Percentiles rank a stretch among this genome's conserved stretches.
These are phyloP conservation scores for Lacerta bilineata DNA, from an alignment of 2,797 vertebrate species.

Conservation along the genomic window DNA sequence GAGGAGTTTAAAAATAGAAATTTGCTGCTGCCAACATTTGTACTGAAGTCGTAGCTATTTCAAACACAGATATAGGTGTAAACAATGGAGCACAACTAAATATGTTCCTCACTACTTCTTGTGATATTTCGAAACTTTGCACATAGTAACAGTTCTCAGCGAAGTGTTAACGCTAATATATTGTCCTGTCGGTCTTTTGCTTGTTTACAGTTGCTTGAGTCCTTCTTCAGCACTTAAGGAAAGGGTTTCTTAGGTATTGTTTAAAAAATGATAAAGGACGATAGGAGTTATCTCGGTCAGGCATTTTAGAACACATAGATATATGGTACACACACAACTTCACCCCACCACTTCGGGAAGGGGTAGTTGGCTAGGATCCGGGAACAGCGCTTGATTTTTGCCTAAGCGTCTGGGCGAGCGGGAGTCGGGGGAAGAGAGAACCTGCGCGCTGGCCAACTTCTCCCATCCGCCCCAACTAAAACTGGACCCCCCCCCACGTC, in stretches of 20 bases:
- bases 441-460: too few relatives aligned
- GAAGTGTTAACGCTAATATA: background rate
- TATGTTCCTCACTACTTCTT: background rate
- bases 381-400: background rate
- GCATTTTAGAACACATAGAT: background rate
- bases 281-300: background rate
- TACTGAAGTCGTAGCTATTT: background rate
- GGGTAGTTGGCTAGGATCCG: background rate
- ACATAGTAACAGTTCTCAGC: background rate
- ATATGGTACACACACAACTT: background rate
- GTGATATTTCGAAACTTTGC: slow-evolving; percentile 27
- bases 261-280: background rate
- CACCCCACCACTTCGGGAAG: slow-evolving; percentile 4
- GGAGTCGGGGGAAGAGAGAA: background rate
- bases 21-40: slow-evolving; percentile 14
- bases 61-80: background rate
- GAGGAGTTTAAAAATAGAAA: slow-evolving; percentile 45
- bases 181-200: background rate
- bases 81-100: background rate
- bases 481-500: too few relatives aligned
- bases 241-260: background rate
- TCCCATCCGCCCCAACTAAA: background rate
- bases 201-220: background rate
- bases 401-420: background rate
- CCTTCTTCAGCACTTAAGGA: background rate